Evolutionary conservation across 2,113 vertebrate species (phyloP).

Genomic region (Grantiella picta): DNA sequence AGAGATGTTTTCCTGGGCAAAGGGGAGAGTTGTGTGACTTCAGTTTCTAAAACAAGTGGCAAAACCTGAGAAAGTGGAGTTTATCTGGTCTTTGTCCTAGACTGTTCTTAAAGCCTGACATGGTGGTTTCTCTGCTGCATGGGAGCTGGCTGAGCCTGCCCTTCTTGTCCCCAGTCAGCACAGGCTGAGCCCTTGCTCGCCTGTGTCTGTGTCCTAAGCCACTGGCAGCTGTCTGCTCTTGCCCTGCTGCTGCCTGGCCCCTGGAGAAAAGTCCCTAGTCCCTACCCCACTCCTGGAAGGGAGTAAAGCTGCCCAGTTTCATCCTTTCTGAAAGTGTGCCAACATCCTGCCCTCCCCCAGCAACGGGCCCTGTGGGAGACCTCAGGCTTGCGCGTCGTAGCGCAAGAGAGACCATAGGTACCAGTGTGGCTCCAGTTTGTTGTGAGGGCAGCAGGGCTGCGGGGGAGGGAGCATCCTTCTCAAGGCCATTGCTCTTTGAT

Average conservation of each 20-base stretch:
- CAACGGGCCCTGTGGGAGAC: no score
- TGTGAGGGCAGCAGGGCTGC: neutral
- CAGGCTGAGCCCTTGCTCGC: rapidly evolving
- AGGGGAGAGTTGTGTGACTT: neutral
- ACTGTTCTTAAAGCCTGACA: neutral
- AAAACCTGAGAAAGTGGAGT: neutral
- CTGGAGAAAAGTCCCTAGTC: neutral
- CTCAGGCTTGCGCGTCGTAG: neutral
- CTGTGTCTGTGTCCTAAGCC: neutral
- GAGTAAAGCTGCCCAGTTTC: neutral
- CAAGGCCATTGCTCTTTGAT: rapidly evolving
- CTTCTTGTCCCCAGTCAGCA: neutral
- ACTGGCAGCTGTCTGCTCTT: neutral
- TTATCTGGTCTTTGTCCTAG: neutral
- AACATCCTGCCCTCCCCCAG: neutral
- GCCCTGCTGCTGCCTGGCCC: neutral
- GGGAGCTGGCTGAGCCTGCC: neutral
- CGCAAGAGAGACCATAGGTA: neutral
- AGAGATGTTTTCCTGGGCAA: neutral
- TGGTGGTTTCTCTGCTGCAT: neutral
- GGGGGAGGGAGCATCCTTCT: neutral
- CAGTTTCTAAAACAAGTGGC: neutral
- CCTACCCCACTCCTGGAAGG: neutral
- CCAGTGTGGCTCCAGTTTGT: neutral
- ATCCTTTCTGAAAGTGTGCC: neutral